These are phyloP conservation scores for Brachypterus glaber DNA, from an alignment of 2,888 invertebrate species.

Conservation along the genomic window DNA sequence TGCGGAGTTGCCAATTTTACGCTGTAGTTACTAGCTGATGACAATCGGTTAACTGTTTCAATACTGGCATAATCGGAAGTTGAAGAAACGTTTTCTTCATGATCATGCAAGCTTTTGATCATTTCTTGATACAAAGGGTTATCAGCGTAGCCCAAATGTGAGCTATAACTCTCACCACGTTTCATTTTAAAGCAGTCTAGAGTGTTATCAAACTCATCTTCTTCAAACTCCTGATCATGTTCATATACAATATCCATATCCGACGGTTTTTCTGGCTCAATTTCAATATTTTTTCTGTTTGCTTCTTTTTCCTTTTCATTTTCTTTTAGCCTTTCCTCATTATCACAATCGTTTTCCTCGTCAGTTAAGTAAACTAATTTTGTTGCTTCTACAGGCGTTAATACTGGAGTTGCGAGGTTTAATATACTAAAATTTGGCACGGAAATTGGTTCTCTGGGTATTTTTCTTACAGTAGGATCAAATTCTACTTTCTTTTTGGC, in stretches of 20 bases:
- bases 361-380: conserved; percentile 61
- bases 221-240: conserved; percentile 15
- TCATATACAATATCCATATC: conserved; percentile 3
- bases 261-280: conserved; percentile 15
- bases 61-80: conserved; percentile 72
- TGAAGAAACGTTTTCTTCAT: conserved; percentile 50
- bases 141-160: conserved; percentile 44
- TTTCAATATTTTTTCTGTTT: conserved; percentile 16
- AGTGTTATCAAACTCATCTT: conserved; percentile 27
- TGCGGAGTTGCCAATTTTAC: conserved; percentile 38
- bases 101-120: conserved; percentile 48
- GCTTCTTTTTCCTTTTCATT: conserved; percentile 23
- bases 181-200: conserved; percentile 46
- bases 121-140: conserved; percentile 46
- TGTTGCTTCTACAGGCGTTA: conserved; percentile 59
- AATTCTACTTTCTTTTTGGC: conserved; percentile 35
- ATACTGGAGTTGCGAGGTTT: conserved; percentile 52
- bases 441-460: conserved; percentile 60
- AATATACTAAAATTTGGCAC: conserved; percentile 62
- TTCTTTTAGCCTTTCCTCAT: conserved; percentile 26
- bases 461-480: conserved; percentile 33
- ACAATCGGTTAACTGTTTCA: conserved; percentile 52
- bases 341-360: conserved; percentile 45
- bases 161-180: conserved; percentile 47
- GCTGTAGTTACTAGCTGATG: conserved; percentile 44